Base-by-base conservation (phyloP, 2,888 invertebrate species). In the Dasysyrphus tricinctus region DNA sequence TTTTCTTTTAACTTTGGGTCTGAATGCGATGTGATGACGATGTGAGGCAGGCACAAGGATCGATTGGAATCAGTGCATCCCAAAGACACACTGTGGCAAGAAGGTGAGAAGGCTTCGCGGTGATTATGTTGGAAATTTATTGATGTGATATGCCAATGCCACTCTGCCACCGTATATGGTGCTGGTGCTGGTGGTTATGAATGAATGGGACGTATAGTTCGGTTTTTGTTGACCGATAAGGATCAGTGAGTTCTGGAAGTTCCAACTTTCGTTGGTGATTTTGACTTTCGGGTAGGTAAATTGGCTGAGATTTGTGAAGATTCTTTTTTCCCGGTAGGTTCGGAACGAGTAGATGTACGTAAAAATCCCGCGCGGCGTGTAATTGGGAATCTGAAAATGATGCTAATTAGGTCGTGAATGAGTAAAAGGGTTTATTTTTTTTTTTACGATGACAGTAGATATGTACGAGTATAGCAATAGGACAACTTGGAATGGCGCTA, bases 51-150 rank as follows among this genome's bases (percentile, higher is more conserved):
- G 82, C 87, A 67, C 65, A 88, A 80, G 87, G 89, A 69, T 69
- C 85, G 88, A 85, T 84, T 75, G 75, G 65, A 77, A 80, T 77
- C 80, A 72, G 56, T 76, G 56, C 81, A 73, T 85, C 90, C 14
- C 4, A 67, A 5, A 89, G 89, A 91, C 73, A 69, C 47, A 47
- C 44, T 39, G 32, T 16, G 51, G 32, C 72, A 72, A 63, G 72
- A 80, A 89, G 89, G 89, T 89, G 89, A 92, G 91, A 92, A 92
- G 91, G 86, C 89, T 89, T 89, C 89, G 89, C 84, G 88, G 90
- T 91, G 91, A 91, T 91, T 92, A 91, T 90, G 89, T 89, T 82
- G 88, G 80, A 88, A 91, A 92, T 91, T 91, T 91, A 92, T 92
- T 88, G 88, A 89, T 88, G 80, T 85, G 88, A 88, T 89, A 87